Evolutionary conservation across 2,113 vertebrate species (phyloP), one percentile per base, ranked within the genome.

Genomic region (Bos javanicus): DNA sequence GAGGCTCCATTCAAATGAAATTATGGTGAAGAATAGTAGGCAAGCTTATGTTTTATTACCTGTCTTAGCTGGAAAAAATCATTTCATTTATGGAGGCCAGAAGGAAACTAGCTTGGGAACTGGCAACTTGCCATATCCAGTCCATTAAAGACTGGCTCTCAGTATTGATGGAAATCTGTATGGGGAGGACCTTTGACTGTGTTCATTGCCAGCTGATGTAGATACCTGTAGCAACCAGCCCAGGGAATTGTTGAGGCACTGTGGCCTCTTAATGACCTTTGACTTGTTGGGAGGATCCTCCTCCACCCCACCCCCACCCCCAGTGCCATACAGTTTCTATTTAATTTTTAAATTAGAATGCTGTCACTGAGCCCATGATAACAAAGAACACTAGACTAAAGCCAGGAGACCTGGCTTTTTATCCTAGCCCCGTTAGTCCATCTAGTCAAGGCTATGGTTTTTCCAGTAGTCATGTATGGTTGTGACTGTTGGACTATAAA

Each of bases 21-120:
- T 25, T 50, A 76, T 80, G 26, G 23, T 26, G 57, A 96, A 71
- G 6, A 39, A 39, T 56, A 81, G 7, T 48, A 4, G 10, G 1
- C 3, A 71, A 39, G 3, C 33, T 91, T 94, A 57, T 48, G 54
- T 84, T 89, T 90, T 93, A 39, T 46, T 94, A 71, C 39, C 60
- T 91, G 7, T 84, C 74, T 97, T 86, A 87, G 85, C 33, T 84
- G 36, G 39, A 23, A 67, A 96, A 87, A 80, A 82, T 64, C 5
- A 56, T 92, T 94, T 95, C 30, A 26, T 87, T 90, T 92, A 60
- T 94, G 74, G 56, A 85, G 82, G 28, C 48, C 78, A 82, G 88
- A 74, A 96, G 50, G 16, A 92, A 97, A 85, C 28, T 48, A 94
- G 62, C 46, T 60, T 84, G 28, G 86, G 46, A 88, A 82, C 43